A percentile compares a stretch with the other conserved stretches of the same genome.
These are phyloP conservation scores for Ceratosolen solmsi DNA, from an alignment of 1,140 invertebrate species.

Conservation along the genomic window DNA sequence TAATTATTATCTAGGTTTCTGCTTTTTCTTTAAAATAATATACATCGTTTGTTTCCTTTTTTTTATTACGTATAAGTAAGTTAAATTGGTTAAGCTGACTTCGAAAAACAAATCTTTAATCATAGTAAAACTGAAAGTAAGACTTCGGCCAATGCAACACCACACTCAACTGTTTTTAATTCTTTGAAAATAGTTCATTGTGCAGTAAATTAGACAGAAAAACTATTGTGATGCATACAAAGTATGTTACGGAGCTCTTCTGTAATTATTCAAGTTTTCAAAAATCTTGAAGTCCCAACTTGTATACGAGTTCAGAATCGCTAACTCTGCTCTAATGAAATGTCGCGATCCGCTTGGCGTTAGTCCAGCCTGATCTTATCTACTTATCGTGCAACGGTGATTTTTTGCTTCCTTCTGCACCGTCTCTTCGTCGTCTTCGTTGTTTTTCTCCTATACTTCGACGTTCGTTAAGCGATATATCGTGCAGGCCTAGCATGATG, in stretches of 20 bases:
- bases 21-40: too few species aligned
- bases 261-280: not conserved
- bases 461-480: not conserved
- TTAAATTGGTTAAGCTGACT: too few species aligned
- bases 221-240: not conserved
- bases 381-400: slow-evolving; percentile 18
- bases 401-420: not conserved
- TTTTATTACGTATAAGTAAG: too few species aligned
- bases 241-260: not conserved
- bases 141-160: too few species aligned
- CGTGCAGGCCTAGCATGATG: not conserved
- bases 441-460: not conserved
- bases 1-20: too few species aligned
- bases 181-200: too few species aligned
- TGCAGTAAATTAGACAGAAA: not conserved
- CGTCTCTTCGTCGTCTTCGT: too few species aligned
- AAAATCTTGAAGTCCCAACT: not conserved
- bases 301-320: not conserved
- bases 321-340: not conserved
- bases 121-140: too few species aligned
- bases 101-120: too few species aligned
- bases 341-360: not conserved
- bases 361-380: slow-evolving; percentile 12
- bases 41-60: too few species aligned
- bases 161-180: too few species aligned